Percentiles rank a stretch among this genome's conserved stretches.
phyloP scores from a whole-genome alignment of 2,888 invertebrate species.

The Eristalinus sepulchralis region DNA sequence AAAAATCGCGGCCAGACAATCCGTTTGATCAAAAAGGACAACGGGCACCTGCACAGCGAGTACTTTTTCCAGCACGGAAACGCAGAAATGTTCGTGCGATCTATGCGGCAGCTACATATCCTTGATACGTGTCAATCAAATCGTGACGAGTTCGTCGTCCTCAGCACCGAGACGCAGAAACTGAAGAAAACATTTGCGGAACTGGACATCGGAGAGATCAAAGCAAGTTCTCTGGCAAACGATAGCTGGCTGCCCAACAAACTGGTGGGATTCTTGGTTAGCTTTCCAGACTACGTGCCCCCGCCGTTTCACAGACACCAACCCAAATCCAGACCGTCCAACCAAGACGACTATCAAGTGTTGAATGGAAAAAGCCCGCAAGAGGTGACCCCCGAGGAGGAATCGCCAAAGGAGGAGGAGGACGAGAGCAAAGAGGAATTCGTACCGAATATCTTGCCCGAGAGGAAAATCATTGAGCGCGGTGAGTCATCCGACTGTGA shows the following conservation, averaged over 20 bases:
- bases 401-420: conserved; percentile 79
- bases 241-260: conserved; percentile 80
- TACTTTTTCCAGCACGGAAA: conserved; percentile 95
- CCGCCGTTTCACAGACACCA: conserved; percentile 75
- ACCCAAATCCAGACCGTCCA: conserved; percentile 73
- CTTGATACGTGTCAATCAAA: conserved; percentile 83
- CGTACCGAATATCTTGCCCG: conserved; percentile 76
- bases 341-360: conserved; percentile 78
- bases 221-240: conserved; percentile 75
- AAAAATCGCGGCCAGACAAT: conserved; percentile 83
- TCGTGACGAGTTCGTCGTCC: conserved; percentile 87
- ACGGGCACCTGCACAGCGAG: conserved; percentile 84
- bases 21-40: conserved; percentile 84
- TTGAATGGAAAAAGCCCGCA: conserved; percentile 75
- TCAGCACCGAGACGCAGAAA: conserved; percentile 86
- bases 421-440: conserved; percentile 76
- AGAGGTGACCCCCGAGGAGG: conserved; percentile 85
- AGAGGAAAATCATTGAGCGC: conserved; percentile 76
- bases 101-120: conserved; percentile 77
- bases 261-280: conserved; percentile 78
- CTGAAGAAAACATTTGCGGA: conserved; percentile 93
- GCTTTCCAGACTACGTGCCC: conserved; percentile 78
- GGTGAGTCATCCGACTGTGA: conserved; percentile 72
- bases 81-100: conserved; percentile 84
- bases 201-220: conserved; percentile 85